Percentiles rank a stretch among this genome's conserved stretches.
Conservation (phyloP, 2,113 vertebrate genomes). For the Phaethon lepturus region DNA sequence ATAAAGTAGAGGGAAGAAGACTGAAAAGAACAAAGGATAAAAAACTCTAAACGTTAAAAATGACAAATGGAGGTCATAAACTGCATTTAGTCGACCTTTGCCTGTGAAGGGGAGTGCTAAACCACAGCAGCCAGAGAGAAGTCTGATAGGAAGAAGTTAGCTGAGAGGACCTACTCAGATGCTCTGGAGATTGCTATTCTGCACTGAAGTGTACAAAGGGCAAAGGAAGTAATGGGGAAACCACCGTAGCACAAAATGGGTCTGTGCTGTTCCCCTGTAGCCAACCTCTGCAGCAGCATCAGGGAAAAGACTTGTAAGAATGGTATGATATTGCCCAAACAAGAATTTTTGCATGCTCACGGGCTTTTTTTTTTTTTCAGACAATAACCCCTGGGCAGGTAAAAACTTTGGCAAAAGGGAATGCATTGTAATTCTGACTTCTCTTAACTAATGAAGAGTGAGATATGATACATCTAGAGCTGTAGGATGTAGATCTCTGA, state of each 20-base stretch:
- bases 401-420: not conserved
- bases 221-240: not conserved
- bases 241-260: not conserved
- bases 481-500: not conserved
- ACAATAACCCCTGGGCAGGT: not conserved
- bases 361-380: not conserved
- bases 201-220: not conserved
- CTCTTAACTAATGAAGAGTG: conserved; percentile 1
- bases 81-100: not conserved
- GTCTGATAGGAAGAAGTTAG: not conserved
- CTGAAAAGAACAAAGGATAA: not conserved
- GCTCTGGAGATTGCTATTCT: not conserved
- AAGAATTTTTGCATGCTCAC: not conserved
- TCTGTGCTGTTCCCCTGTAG: not conserved
- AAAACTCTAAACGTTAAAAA: not conserved
- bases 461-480: not conserved
- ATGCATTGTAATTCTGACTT: conserved; percentile 1
- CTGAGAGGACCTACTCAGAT: not conserved
- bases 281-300: not conserved
- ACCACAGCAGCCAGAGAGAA: not conserved
- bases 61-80: not conserved
- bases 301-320: not conserved
- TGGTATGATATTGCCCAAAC: not conserved
- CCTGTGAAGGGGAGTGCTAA: not conserved
- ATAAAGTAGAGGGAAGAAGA: not conserved